Base-by-base conservation (phyloP, 2,797 vertebrate genomes). In the Pangasius mekongensis region DNA sequence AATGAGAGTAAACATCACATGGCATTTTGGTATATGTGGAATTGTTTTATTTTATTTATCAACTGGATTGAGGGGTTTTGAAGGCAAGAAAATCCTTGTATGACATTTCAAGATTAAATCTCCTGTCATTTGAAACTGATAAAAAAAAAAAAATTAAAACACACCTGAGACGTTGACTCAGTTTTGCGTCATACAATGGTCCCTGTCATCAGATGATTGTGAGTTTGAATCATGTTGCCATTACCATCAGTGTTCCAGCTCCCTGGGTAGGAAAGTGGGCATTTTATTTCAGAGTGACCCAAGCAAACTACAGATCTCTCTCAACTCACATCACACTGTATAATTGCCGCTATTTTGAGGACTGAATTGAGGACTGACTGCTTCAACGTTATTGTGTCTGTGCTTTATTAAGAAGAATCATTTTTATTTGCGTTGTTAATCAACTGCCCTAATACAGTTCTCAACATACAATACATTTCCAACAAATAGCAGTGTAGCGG, bases 41-140 rank as follows among this genome's bases (percentile, higher is more conserved):
- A 71, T 43, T 43, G 9, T 73, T 71, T 20, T 36, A 43, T 24
- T 47, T 36, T 30, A 58, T 78, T 77, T 27, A 27, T 52, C 60
- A 27, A 27, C 43, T 43, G 69, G 52, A 86, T 58, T 85, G 49
- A 49, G 39, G 36, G 49, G 54, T 66, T 18, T 33, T 64, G n/a
- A 62, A 67, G 49, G 47, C n/a, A 9, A 81, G 33, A 78, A 43
- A 81, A 87, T 69, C 24, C 2, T 33, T 24, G 16, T 39, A 20
- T 87, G 47, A 87, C 47, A 67, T 87, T 87, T 81, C 24, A 54
- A 80, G 86, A 33, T 69, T 69, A 30, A 78, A 78, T 39, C 33
- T 39, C 33, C 18, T 36, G 69, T 71, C 36, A 39, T 39, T 10
- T 24, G 20, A 73, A 71, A n/a, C 14, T 2, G 9, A 43, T 22